phyloP scores from a whole-genome alignment of 2,888 invertebrate species.

The Nomada hirtipes region DNA sequence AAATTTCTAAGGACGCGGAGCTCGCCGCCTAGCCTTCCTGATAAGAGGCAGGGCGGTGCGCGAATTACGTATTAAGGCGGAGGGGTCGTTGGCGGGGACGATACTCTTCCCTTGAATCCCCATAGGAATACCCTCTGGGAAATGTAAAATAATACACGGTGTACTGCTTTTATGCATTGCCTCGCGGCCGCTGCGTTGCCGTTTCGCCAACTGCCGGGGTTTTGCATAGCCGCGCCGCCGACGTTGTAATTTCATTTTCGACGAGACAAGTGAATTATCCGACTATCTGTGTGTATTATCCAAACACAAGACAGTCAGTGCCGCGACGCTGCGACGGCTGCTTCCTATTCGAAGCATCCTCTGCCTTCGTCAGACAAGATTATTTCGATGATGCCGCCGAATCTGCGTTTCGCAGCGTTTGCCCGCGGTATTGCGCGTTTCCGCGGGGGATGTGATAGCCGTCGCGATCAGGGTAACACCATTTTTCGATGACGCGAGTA shows the following conservation, averaged over 20 bases:
- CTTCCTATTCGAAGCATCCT: constrained; percentile 26
- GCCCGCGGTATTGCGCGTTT: constrained; percentile 52
- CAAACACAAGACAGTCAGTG: constrained; percentile 61
- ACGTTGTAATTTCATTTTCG: constrained; percentile 73
- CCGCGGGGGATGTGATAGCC: constrained; percentile 4
- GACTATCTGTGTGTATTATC: constrained; percentile 73
- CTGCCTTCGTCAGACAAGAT: constrained; percentile 41
- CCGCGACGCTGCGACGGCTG: constrained; percentile 37
- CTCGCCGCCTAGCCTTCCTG: neutral
- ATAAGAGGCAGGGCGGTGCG: neutral
- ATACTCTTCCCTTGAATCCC: constrained; percentile 47
- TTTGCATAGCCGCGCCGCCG: constrained; percentile 61
- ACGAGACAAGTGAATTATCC: constrained; percentile 75
- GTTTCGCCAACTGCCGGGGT: constrained; percentile 62
- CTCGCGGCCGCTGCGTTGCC: constrained; percentile 56
- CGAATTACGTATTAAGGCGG: constrained; percentile 5
- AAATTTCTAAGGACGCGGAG: constrained; percentile 45
- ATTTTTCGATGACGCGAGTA: constrained; percentile 48
- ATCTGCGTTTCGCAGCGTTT: constrained; percentile 66
- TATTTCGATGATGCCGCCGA: constrained; percentile 59
- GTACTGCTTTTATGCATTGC: constrained; percentile 67
- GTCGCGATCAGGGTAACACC: constrained; percentile 38
- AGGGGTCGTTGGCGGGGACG: neutral
- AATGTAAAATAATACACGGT: constrained; percentile 79
- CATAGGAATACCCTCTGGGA: constrained; percentile 69